Evolutionary conservation across 2,888 invertebrate genomes (phyloP), one percentile per base, ranked within the genome.

Genomic region (Chymomyza amoena): DNA sequence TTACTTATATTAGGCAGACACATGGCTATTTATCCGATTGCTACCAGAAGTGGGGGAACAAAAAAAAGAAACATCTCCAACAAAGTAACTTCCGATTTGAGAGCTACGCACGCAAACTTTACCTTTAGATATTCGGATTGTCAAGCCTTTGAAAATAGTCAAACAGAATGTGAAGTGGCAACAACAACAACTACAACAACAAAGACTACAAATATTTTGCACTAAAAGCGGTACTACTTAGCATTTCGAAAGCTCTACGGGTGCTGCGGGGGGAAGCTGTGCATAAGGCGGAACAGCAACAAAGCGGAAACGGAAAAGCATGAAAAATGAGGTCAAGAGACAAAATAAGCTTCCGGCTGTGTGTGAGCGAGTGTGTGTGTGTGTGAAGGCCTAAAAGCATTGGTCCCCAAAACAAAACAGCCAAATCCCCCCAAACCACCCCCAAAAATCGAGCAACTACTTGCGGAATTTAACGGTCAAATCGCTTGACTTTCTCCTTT

Each of bases 221-320:
- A 83, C 82, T 83, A 83, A 83, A 86, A 79, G 86, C 84, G 80
- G 86, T 84, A 81, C 82, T 86, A 86, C 86, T 84, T 86, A 83
- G 84, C 82, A 83, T 85, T 83, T 78, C 72, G 13, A 63, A 60
- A 25, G 25, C 4, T 25, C 25, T 25, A n/a, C n/a, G n/a, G 25
- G 25, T 1, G 25, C n/a, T n/a, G n/a, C n/a, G 18, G 60, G 52
- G 39, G 52, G 6, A 39, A 56, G 52, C 32, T 32, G 9, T 32
- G 32, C 32, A 7, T 50, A 57, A 57, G 25, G 51, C 16, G 64
- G 16, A 61, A 59, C 73, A 66, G 64, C 52, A 66, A 50, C 61
- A 64, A 59, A 73, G 59, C 61, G 64, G 64, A 57, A 68, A 65
- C 69, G 61, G 63, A 36, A 72, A 72, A 72, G 70, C 65, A 64